These are phyloP conservation scores for Amphimedon queenslandica DNA, from an alignment of 37 sponge, comb jelly and placozoan genomes.

Conservation along the genomic window DNA sequence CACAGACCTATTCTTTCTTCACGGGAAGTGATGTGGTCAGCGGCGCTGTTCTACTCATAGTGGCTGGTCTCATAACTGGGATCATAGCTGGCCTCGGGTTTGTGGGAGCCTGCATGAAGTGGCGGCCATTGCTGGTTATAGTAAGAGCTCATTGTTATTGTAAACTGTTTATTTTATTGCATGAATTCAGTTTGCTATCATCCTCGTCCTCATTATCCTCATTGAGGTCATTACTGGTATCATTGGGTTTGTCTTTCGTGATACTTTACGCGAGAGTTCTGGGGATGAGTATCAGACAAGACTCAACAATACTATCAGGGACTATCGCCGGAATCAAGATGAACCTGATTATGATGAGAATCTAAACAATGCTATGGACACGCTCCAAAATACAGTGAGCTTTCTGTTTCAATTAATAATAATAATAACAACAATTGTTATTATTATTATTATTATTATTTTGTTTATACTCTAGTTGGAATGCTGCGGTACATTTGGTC, in stretches of 20 bases:
- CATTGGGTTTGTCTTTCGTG: conserved; percentile 48
- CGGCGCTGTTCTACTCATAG: conserved; percentile 33
- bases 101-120: conserved; percentile 26
- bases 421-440: neutral
- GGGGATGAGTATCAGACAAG: neutral
- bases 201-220: conserved; percentile 48
- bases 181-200: conserved; percentile 36
- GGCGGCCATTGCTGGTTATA: conserved; percentile 36
- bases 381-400: conserved; percentile 30
- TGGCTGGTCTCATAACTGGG: conserved; percentile 21
- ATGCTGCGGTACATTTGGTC: conserved; percentile 42
- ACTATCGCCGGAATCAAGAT: neutral
- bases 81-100: conserved; percentile 35
- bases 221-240: conserved; percentile 54
- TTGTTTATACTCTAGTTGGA: conserved; percentile 14
- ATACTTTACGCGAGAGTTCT: conserved; percentile 11
- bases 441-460: neutral
- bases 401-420: neutral
- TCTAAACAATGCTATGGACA: neutral
- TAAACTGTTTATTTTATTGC: neutral
- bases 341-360: neutral
- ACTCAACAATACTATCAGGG: neutral
- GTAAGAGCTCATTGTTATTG: conserved; percentile 10
- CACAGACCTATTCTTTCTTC: conserved; percentile 3
- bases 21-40: conserved; percentile 5